These are phyloP conservation scores for Ichneumon xanthorius DNA, from an alignment of 2,888 invertebrate genomes.

Conservation along the genomic window DNA sequence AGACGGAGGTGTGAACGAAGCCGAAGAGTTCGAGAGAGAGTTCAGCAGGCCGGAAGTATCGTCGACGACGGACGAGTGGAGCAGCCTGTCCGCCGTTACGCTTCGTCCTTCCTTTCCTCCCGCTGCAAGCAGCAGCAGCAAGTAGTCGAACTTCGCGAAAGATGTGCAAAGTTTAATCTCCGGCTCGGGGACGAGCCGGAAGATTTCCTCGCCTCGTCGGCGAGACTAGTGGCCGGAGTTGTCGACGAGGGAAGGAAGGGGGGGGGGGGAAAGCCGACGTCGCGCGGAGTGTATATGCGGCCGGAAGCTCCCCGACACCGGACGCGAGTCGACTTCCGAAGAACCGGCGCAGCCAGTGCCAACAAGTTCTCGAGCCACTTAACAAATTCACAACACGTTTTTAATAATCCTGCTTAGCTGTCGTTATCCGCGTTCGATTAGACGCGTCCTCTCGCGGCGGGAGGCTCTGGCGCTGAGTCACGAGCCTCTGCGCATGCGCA, in stretches of 20 bases:
- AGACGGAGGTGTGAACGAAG: constrained; percentile 39
- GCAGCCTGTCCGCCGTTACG: constrained; percentile 41
- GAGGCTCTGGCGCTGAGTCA: neutral
- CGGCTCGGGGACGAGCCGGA: constrained; percentile 19
- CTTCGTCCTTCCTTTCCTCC: constrained; percentile 24
- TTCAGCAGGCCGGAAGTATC: constrained; percentile 60
- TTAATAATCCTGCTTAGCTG: constrained; percentile 61
- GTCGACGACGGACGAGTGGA: constrained; percentile 53
- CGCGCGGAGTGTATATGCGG: constrained; percentile 28
- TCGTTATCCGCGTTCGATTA: neutral
- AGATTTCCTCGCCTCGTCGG: constrained; percentile 46
- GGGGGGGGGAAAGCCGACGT: constrained; percentile 8
- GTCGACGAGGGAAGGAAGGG: neutral
- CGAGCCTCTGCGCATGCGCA: neutral
- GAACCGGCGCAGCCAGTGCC: neutral
- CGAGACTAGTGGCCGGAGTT: neutral
- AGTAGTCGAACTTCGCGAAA: constrained; percentile 45
- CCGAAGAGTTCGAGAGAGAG: constrained; percentile 49
- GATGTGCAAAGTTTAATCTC: constrained; percentile 64
- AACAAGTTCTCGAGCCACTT: constrained; percentile 11
- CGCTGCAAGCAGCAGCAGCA: constrained; percentile 16
- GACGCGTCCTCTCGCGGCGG: neutral
- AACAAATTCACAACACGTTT: constrained; percentile 66
- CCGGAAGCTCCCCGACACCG: constrained; percentile 54
- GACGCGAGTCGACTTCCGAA: constrained; percentile 53